These are phyloP conservation scores for Sciurus niger DNA, from an alignment of 2,113 vertebrate species.

Conservation along the genomic window DNA sequence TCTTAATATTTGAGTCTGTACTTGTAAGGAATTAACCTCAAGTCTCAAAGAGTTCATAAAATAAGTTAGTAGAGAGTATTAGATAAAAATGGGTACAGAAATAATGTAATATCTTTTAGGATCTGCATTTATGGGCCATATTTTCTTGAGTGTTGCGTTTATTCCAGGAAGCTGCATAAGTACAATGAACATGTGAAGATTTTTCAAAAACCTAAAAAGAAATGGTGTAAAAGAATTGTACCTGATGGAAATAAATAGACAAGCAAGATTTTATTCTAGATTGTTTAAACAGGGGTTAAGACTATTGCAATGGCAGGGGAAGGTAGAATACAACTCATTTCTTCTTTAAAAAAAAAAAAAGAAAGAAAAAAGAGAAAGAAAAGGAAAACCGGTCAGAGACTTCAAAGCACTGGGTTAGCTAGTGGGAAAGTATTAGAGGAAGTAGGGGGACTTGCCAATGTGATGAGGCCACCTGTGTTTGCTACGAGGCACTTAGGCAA, in stretches of 20 bases:
- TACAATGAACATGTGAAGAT: not conserved
- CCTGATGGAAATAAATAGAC: not conserved
- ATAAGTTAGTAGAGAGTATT: not conserved
- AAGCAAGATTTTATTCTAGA: not conserved
- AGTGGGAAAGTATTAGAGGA: not conserved
- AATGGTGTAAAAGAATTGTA: not conserved
- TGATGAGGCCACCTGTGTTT: not conserved
- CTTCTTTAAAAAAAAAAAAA: not conserved
- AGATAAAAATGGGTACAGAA: not conserved
- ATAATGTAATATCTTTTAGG: not conserved
- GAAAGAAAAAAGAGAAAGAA: not conserved
- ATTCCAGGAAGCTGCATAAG: accelerated
- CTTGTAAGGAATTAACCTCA: not conserved
- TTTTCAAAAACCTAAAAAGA: not conserved
- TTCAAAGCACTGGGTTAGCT: not conserved
- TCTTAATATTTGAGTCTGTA: not conserved
- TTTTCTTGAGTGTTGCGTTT: not conserved
- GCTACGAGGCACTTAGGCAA: not conserved
- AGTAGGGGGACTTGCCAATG: too few relatives aligned
- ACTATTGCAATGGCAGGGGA: not conserved
- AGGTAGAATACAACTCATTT: not conserved
- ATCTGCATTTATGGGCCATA: not conserved
- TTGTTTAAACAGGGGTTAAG: not conserved
- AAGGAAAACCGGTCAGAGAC: not conserved
- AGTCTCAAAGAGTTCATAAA: not conserved